Conservation (phyloP, 2,888 invertebrate species). For the Cylloceria caligata region DNA sequence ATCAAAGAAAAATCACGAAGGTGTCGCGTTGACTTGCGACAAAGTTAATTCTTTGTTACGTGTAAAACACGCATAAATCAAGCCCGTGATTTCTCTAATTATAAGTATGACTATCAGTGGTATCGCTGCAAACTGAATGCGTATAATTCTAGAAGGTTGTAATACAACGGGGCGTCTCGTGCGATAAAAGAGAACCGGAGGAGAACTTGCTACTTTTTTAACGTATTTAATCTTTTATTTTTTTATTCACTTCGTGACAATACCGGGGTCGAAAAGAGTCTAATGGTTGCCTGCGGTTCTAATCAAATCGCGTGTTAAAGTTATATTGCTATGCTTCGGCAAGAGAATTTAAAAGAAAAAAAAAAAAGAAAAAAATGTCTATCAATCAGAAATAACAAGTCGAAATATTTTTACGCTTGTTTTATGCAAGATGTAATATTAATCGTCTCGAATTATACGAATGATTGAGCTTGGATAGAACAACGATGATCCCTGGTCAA, state of each 20-base stretch:
- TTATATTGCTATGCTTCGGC: conserved; percentile 28
- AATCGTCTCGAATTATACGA: conserved; percentile 65
- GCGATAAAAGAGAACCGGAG: conserved; percentile 59
- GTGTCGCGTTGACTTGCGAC: conserved; percentile 67
- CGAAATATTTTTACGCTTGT: conserved; percentile 49
- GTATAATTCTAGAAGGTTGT: conserved; percentile 75
- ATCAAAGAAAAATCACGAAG: conserved; percentile 31
- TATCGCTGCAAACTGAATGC: conserved; percentile 75
- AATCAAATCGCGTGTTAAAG: conserved; percentile 53
- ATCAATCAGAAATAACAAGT: conserved; percentile 38
- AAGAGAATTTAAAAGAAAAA: conserved; percentile 37
- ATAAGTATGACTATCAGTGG: conserved; percentile 80
- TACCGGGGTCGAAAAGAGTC: conserved; percentile 24
- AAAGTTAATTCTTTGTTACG: conserved; percentile 76
- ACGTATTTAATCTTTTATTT: conserved; percentile 58
- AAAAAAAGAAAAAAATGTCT: conserved; percentile 32
- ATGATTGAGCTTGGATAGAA: conserved; percentile 57
- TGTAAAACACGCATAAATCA: conserved; percentile 79
- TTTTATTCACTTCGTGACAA: conserved; percentile 28
- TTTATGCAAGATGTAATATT: conserved; percentile 61
- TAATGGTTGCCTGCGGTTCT: conserved; percentile 20
- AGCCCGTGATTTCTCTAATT: conserved; percentile 81
- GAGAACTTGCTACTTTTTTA: conserved; percentile 33
- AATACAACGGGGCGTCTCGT: conserved; percentile 45
- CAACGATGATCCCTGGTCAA: conserved; percentile 62